These are phyloP conservation scores for Stegophylla sp. DNA, from an alignment of 2,888 invertebrate species.

Conservation along the genomic window DNA sequence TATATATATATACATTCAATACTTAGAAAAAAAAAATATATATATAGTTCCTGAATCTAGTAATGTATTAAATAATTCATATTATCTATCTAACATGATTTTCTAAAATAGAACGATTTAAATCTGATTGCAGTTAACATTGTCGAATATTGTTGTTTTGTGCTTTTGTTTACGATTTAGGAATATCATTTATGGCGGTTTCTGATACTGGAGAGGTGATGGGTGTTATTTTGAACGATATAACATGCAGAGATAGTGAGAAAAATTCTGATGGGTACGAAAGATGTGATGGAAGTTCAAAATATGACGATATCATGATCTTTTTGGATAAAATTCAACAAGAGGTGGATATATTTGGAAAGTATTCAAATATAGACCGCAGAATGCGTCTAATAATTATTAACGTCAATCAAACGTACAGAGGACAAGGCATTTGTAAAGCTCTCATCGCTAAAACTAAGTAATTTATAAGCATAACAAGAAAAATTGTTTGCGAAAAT, in stretches of 20 bases:
- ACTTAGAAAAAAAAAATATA: too few relatives aligned
- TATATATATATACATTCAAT: too few relatives aligned
- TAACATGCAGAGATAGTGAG: constrained; percentile 64
- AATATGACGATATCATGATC: constrained; percentile 73
- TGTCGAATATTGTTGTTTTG: too few relatives aligned
- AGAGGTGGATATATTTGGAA: constrained; percentile 69
- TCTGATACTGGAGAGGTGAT: constrained; percentile 70
- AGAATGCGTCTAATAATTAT: constrained; percentile 72
- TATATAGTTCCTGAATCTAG: too few relatives aligned
- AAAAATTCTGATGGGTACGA: constrained; percentile 72
- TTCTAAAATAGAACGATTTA: too few relatives aligned
- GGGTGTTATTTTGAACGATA: constrained; percentile 69
- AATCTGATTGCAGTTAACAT: too few relatives aligned
- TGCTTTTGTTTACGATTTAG: constrained; percentile 60
- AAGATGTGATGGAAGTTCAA: constrained; percentile 63
- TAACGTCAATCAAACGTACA: constrained; percentile 73
- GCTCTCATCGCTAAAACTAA: constrained; percentile 70
- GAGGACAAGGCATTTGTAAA: constrained; percentile 74
- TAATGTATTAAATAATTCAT: too few relatives aligned
- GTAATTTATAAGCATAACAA: too few relatives aligned
- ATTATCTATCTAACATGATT: too few relatives aligned
- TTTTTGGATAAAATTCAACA: constrained; percentile 70
- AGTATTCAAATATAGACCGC: constrained; percentile 69
- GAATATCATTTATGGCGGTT: constrained; percentile 71
- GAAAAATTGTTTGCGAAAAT: too few relatives aligned